Percentiles rank a stretch among this genome's conserved stretches.
These are phyloP conservation scores for Eudasyphora cyanicolor DNA, from an alignment of 2,888 invertebrate genomes.

Conservation along the genomic window DNA sequence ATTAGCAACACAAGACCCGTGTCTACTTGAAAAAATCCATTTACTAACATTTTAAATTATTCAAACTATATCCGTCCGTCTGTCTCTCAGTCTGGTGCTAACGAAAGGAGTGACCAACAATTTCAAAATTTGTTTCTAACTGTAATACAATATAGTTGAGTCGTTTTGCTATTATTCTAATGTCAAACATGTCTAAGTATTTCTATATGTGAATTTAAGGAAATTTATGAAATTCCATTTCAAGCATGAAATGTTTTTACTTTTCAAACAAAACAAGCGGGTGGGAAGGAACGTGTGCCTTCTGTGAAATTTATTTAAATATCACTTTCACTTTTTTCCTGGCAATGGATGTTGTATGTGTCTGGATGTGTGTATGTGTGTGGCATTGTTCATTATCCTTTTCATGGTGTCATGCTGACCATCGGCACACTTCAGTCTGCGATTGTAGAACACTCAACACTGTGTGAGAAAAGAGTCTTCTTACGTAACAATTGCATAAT, in stretches of 20 bases:
- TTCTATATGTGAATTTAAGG: background rate
- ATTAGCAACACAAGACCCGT: too few relatives aligned
- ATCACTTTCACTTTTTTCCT: slow-evolving; percentile 48
- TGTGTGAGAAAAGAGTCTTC: background rate
- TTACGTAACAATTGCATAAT: slow-evolving; percentile 52
- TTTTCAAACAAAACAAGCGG: background rate
- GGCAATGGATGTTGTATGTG: background rate
- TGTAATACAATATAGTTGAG: background rate
- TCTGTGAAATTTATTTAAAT: slow-evolving; percentile 47
- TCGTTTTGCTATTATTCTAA: background rate
- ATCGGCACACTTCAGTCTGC: slow-evolving; percentile 43
- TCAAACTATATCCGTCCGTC: too few relatives aligned
- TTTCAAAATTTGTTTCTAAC: too few relatives aligned
- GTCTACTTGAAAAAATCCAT: too few relatives aligned
- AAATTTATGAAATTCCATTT: background rate
- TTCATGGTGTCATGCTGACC: slow-evolving; percentile 44
- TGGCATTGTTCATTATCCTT: background rate
- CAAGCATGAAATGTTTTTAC: slow-evolving; percentile 16
- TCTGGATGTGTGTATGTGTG: background rate
- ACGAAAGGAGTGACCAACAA: too few relatives aligned
- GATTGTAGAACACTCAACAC: slow-evolving; percentile 13
- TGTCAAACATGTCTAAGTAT: background rate
- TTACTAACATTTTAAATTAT: too few relatives aligned
- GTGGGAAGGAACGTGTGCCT: background rate
- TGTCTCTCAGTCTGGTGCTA: too few relatives aligned